A percentile compares a stretch with the other conserved stretches of the same genome.
phyloP scores from a whole-genome alignment of 53 echinoderm and acorn worm genomes.

The Pentamera pediparva region DNA sequence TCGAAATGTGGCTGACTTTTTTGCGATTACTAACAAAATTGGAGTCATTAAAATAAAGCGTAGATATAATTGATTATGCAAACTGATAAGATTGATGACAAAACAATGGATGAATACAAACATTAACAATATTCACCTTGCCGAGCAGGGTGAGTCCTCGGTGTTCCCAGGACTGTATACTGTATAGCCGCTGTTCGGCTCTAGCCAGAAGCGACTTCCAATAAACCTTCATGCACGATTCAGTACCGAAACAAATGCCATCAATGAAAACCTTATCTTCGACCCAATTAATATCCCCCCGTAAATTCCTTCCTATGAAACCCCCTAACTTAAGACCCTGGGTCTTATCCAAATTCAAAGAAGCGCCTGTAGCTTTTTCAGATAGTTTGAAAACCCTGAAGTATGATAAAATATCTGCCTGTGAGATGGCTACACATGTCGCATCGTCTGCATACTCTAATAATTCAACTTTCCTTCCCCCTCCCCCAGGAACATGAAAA shows the following conservation, averaged over 20 bases:
- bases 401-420: background rate
- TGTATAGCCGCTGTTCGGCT: no score
- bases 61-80: no score
- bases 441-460: conserved; percentile 43
- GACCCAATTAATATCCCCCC: background rate
- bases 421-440: conserved; percentile 8
- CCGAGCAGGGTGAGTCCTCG: no score
- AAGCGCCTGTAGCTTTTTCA: conserved; percentile 2
- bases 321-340: background rate
- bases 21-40: no score
- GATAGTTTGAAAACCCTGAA: background rate
- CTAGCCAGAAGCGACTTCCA: no score
- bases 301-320: background rate
- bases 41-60: no score
- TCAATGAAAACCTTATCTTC: background rate
- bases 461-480: conserved; percentile 17
- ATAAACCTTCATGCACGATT: no score
- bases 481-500: conserved; percentile 26
- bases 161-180: no score
- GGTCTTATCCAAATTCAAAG: conserved; percentile 1
- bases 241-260: background rate
- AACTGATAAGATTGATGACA: no score
- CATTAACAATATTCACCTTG: no score
- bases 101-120: no score
- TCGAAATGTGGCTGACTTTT: no score